Percentiles rank a stretch among this genome's conserved stretches.
Conservation (phyloP, 1,140 invertebrate species). For the Drosophila setifemur region DNA sequence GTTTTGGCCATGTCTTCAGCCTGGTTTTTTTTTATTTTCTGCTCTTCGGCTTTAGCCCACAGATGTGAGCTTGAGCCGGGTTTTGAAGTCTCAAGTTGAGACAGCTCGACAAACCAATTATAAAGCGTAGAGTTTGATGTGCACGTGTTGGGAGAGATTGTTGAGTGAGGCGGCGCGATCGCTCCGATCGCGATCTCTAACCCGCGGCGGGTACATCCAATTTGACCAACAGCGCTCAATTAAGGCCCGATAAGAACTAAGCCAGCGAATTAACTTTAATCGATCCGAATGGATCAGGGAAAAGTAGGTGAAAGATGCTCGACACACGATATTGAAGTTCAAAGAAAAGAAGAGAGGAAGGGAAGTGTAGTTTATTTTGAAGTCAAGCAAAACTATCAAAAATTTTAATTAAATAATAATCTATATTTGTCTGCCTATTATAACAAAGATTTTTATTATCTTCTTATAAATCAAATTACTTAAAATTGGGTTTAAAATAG, state of each 20-base stretch:
- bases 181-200: slow-evolving; percentile 37
- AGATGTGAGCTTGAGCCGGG: slow-evolving; percentile 26
- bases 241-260: slow-evolving; percentile 28
- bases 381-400: no score
- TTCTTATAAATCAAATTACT: no score
- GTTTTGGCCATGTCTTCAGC: slow-evolving; percentile 25
- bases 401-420: no score
- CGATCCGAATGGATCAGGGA: not conserved
- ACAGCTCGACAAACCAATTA: slow-evolving; percentile 71
- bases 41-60: slow-evolving; percentile 16
- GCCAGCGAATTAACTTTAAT: slow-evolving; percentile 13
- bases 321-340: no score
- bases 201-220: slow-evolving; percentile 35
- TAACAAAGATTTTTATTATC: no score
- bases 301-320: slow-evolving; percentile 27
- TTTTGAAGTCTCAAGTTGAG: slow-evolving; percentile 26
- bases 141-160: slow-evolving; percentile 52
- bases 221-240: slow-evolving; percentile 30
- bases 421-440: no score
- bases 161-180: slow-evolving; percentile 1
- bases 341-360: no score
- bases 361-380: not conserved
- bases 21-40: not conserved
- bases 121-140: slow-evolving; percentile 67
- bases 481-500: no score